Evolutionary conservation across 2,113 vertebrate genomes (phyloP), one percentile per base, ranked within the genome.

Genomic region (Rhinogobius similis): DNA sequence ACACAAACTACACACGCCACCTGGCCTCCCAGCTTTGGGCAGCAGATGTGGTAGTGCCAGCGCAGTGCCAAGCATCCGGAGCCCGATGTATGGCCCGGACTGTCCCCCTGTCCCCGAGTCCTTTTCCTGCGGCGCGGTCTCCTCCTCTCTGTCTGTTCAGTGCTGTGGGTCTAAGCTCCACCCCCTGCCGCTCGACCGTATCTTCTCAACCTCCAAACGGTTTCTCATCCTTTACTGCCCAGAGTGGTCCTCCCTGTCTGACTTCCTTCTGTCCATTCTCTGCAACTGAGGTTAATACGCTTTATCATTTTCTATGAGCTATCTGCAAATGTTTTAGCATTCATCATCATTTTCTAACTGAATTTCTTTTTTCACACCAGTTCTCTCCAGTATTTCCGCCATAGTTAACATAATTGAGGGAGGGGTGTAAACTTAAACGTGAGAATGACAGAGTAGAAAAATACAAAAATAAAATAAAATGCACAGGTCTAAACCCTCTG

Each of bases 21-120:
- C 93, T 93, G 92, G 86, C 89, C 89, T 90, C 89, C 85, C 91
- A 93, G 92, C 91, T 93, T 93, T 93, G 89, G 89, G 91, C 92
- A 92, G 91, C 93, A 94, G 92, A 93, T 94, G 92, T 93, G 92
- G 92, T 86, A 83, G 79, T 89, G 85, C 84, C 85, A 83, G 87
- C 32, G 81, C 84, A 70, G 87, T 92, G 92, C 93, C 92, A 92
- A 93, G 89, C 90, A 88, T 88, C 88, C 90, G 80, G 87, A 87
- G 84, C 89, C 80, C 90, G 91, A 92, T 92, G 89, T 92, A 93
- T 90, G 91, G 91, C 89, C 90, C 88, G 90, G 90, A 83, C 84
- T 82, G 82, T 89, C 85, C 85, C n/a, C 86, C 76, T 74, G 20
- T 58, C 70, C n/a, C 81, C 85, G 84, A 87, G 82, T 86, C 78